Evolutionary conservation across 2,113 vertebrate genomes (phyloP), one percentile per base, ranked within the genome.

Genomic region (Carassius auratus): DNA sequence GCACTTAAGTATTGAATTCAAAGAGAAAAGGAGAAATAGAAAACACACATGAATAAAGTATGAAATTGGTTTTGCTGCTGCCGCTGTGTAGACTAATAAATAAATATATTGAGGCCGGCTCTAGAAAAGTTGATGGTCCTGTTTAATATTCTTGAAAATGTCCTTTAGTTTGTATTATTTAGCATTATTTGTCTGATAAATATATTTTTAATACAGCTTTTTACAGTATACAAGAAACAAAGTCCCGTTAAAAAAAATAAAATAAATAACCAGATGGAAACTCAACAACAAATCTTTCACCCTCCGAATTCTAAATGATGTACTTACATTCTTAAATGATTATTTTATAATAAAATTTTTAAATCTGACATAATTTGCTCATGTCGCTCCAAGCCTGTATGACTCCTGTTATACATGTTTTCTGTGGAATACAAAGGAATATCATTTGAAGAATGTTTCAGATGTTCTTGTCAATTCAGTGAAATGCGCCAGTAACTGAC

Each of bases 91-190:
- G 21, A 81, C 81, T 83, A 84, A 81, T 7, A 68, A 62, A 85
- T 84, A 89, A 84, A 84, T 83, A 38, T 84, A 90, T 68, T 87
- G 81, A 38, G 69, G 79, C 83, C 23, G 52, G 85, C 38, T 86
- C 69, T 48, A 71, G 7, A 61, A 86, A 79, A 87, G 88, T 81
- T 88, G 84, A 75, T 75, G 75, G 14, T 81, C 76, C 82, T 66
- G 83, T 87, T 93, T 87, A 92, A 90, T 93, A 93, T 93, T 91
- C 79, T 90, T 88, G 85, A 88, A 89, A 87, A 88, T 89, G 87
- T 78, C 88, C 81, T 52, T 81, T 36, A 80, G 77, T 69, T 88
- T 93, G 88, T 93, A 93, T 93, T 89, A 93, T 92, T 89, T 81
- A 92, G 84, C 55, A 13, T 26, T 77, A 86, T 62, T 81, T 84